A percentile compares a stretch with the other conserved stretches of the same genome.
These are phyloP conservation scores for Sardina pilchardus DNA, from an alignment of 2,113 vertebrate species.

Conservation along the genomic window DNA sequence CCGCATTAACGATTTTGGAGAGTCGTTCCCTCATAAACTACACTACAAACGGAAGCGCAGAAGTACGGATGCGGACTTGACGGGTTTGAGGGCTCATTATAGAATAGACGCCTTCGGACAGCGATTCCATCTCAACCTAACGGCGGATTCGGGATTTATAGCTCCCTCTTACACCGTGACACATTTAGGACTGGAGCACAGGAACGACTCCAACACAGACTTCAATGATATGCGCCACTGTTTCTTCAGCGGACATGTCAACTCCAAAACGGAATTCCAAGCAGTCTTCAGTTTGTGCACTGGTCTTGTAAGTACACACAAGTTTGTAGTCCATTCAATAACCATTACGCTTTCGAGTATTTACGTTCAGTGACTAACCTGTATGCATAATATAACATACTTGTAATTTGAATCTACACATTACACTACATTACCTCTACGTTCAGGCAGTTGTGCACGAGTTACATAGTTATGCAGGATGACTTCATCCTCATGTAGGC, in stretches of 20 bases:
- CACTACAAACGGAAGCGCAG: constrained; percentile 84
- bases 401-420: not conserved
- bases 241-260: constrained; percentile 92
- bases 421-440: not conserved
- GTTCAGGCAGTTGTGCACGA: not conserved
- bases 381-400: not conserved
- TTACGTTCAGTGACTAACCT: not conserved
- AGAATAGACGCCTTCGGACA: constrained; percentile 87
- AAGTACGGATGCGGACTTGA: constrained; percentile 67
- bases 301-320: constrained; percentile 84
- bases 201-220: constrained; percentile 35
- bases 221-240: constrained; percentile 82
- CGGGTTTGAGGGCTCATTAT: constrained; percentile 77
- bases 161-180: constrained; percentile 79
- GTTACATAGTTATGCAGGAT: not conserved
- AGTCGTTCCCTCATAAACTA: constrained; percentile 77
- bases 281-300: constrained; percentile 92
- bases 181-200: constrained; percentile 73
- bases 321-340: not conserved
- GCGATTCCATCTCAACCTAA: constrained; percentile 89
- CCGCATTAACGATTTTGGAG: constrained; percentile 89
- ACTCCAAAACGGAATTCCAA: constrained; percentile 69
- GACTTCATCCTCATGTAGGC: not conserved
- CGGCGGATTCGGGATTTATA: constrained; percentile 83
- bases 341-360: not conserved